phyloP scores from a whole-genome alignment of 2,888 invertebrate genomes.

The Clistopyga incitator region DNA sequence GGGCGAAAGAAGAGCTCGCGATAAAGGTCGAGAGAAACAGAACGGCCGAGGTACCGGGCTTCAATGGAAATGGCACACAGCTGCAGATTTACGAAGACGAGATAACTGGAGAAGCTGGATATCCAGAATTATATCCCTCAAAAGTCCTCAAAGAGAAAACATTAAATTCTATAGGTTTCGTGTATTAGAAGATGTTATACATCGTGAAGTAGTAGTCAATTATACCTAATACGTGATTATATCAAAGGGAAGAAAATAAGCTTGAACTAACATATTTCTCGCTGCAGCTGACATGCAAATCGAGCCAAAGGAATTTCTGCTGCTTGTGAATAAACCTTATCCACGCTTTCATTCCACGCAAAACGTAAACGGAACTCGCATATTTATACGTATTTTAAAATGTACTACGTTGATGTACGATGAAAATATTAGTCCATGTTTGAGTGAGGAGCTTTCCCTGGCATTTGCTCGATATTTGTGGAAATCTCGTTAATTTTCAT shows the following conservation, averaged over 20 bases:
- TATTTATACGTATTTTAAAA: no score
- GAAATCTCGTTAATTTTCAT: background rate
- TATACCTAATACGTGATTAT: background rate
- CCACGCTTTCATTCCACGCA: background rate
- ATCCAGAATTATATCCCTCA: conserved; percentile 40
- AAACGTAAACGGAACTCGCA: background rate
- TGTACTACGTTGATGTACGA: no score
- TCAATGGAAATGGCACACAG: conserved; percentile 49
- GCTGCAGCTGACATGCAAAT: background rate
- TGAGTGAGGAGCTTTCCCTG: background rate
- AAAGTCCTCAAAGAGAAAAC: conserved; percentile 46
- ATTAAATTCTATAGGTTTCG: conserved; percentile 42
- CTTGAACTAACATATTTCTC: conserved; percentile 3
- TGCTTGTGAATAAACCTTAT: background rate
- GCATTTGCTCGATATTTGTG: background rate
- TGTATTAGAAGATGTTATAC: conserved; percentile 26
- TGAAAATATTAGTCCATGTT: no score
- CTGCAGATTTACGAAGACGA: conserved; percentile 16
- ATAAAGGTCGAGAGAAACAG: conserved; percentile 27
- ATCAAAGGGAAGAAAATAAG: background rate
- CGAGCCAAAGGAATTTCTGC: background rate
- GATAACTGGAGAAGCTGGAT: conserved; percentile 30
- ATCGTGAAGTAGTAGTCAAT: conserved; percentile 24
- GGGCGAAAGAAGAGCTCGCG: conserved; percentile 26
- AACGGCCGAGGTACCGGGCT: conserved; percentile 26